Percentiles rank a stretch among this genome's conserved stretches.
Evolutionary conservation across 2,888 invertebrate genomes (phyloP).

Genomic region (Protonemura montana): DNA sequence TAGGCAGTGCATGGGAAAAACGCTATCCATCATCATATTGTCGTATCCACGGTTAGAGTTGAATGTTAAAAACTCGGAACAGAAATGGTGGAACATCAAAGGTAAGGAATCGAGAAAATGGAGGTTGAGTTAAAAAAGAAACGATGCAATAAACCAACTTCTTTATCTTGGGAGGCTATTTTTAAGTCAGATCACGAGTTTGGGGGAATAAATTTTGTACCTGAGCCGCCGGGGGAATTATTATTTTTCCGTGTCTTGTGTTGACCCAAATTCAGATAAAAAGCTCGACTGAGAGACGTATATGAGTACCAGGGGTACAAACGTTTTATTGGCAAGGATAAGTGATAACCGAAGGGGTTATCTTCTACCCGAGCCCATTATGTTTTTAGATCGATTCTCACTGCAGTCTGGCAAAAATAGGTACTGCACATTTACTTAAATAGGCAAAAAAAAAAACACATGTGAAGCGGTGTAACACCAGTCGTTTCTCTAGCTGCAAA

Average conservation of each 20-base stretch:
- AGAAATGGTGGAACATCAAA: not conserved
- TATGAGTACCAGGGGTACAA: not conserved
- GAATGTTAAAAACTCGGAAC: not conserved
- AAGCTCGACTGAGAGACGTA: not conserved
- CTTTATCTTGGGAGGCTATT: conserved; percentile 13
- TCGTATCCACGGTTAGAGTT: not conserved
- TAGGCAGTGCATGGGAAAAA: not conserved
- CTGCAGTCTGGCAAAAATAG: not conserved
- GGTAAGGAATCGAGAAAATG: not conserved
- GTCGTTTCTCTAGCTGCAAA: not conserved
- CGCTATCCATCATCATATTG: conserved; percentile 15
- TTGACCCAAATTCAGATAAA: conserved; percentile 17
- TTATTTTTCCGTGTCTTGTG: conserved; percentile 13
- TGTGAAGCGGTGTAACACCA: not conserved
- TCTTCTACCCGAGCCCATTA: not conserved
- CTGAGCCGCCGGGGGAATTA: conserved; percentile 21
- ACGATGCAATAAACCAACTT: conserved; percentile 7
- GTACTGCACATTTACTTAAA: not conserved
- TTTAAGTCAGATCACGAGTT: conserved; percentile 12
- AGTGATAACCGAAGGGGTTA: conserved; percentile 9
- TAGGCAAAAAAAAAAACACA: not conserved
- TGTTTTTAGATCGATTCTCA: not conserved
- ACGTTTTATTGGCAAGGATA: not conserved
- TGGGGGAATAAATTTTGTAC: conserved; percentile 9
- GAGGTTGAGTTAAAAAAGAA: not conserved